phyloP scores from a whole-genome alignment of 1,140 invertebrate genomes.

The Atta colombica region DNA sequence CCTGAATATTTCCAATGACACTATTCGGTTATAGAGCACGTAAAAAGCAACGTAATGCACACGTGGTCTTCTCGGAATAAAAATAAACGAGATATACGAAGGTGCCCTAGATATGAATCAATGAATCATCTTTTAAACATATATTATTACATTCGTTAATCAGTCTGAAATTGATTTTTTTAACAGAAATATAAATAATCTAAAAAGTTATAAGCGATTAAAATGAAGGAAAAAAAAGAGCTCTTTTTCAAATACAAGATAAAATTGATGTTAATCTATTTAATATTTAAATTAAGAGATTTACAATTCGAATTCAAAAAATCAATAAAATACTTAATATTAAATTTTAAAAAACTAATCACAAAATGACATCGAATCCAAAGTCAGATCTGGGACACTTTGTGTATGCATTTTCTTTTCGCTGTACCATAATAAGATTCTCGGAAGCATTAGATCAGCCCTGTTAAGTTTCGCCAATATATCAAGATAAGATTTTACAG shows the following conservation, averaged over 20 bases:
- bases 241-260: neutral
- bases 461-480: conserved; percentile 38
- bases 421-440: neutral
- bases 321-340: neutral
- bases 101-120: neutral
- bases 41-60: neutral
- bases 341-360: neutral
- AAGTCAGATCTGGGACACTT: neutral
- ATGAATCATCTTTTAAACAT: neutral
- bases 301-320: neutral
- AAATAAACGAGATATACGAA: neutral
- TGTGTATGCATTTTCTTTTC: neutral
- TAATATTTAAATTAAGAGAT: neutral
- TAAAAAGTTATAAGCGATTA: neutral
- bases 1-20: neutral
- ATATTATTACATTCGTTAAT: neutral
- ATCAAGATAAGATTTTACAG: conserved; percentile 41
- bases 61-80: neutral
- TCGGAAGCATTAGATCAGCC: conserved; percentile 8
- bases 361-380: neutral
- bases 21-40: neutral
- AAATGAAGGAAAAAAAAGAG: neutral
- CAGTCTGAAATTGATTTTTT: neutral
- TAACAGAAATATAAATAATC: neutral
- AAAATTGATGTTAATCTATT: neutral